Base-by-base conservation (phyloP, 2,888 invertebrate genomes). In the Phorcus lineatus region DNA sequence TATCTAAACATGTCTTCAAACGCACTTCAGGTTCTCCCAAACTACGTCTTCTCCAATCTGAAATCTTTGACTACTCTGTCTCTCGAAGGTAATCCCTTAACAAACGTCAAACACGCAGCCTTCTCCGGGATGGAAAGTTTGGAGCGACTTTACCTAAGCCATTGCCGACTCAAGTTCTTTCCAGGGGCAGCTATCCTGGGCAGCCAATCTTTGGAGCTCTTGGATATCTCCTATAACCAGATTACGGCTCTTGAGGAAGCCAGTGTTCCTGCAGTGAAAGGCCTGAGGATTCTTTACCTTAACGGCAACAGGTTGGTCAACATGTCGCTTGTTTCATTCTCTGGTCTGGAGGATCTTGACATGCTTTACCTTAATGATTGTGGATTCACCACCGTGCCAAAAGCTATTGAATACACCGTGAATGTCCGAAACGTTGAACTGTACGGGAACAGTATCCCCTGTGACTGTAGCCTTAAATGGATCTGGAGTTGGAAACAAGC, bases 381-480 rank as follows among this genome's bases (percentile, higher is more conserved):
- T 66, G 80, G 75, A n/a, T 36, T 80, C 2, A 54, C 22, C 28
- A 66, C 36, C 11, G 76, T 80, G 16, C 80, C 80, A 36, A 80
- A 52, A 17, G 80, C 75, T 19, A 52, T 80, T 4, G 62, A 80
- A n/a, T 80, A 74, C 52, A 54, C 80, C 16, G 40, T 57, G 24
- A 75, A 40, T 16, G 57, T 76, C 40, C 66, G 31, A 28, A n/a
- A 76, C 52, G 75, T 80, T 17, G 47, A 57, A 7, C 67, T 80
- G 28, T 66, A 80, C 53, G 28, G 47, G 24, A 80, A 80, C 74
- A 40, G 17, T 19, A 80, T 80, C 19, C 24, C 62, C 6, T 80
- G 80, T 22, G 76, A 80, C 53, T 80, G 80, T 19, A 53, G 66
- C 16, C 53, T 80, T 17, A 75, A 76, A 17, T 80, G 80, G 80